Percentiles rank a stretch among this genome's conserved stretches.
phyloP scores from a whole-genome alignment of 1,140 invertebrate genomes.

The Drosophila paulistorum region DNA sequence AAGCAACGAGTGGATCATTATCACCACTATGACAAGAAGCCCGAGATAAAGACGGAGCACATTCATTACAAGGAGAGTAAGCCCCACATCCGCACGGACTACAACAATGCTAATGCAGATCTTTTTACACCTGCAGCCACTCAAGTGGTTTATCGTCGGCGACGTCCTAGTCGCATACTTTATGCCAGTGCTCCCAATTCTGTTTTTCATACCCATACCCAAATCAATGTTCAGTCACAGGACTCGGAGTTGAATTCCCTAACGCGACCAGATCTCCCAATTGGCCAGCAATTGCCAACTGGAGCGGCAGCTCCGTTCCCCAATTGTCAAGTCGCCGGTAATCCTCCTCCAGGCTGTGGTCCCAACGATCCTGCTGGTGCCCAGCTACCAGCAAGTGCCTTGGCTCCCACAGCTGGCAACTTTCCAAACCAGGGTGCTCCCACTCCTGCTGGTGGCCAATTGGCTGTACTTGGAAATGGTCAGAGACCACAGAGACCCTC shows the following conservation, averaged over 20 bases:
- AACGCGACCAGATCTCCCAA: constrained; percentile 31
- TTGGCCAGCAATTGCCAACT: constrained; percentile 16
- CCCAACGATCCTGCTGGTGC: constrained; percentile 36
- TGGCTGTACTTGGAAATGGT: constrained; percentile 40
- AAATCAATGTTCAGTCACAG: constrained; percentile 74
- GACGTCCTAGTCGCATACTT: constrained; percentile 51
- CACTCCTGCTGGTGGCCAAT: constrained; percentile 38
- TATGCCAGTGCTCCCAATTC: constrained; percentile 74
- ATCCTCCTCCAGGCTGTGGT: constrained; percentile 41
- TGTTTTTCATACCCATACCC: constrained; percentile 71
- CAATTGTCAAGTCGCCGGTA: constrained; percentile 43
- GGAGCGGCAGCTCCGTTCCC: constrained; percentile 33
- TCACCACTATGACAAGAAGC: constrained; percentile 71
- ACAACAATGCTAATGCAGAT: constrained; percentile 18
- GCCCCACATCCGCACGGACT: constrained; percentile 47
- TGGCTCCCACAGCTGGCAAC: constrained; percentile 31
- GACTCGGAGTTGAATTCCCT: constrained; percentile 66
- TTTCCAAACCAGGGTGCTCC: constrained; percentile 34
- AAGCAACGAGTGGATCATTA: constrained; percentile 66
- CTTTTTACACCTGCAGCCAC: constrained; percentile 53
- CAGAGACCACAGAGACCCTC: constrained; percentile 26
- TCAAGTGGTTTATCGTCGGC: constrained; percentile 50
- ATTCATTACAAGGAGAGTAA: constrained; percentile 60
- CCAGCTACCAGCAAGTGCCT: constrained; percentile 42
- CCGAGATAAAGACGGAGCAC: constrained; percentile 64